Evolutionary conservation across 2,113 vertebrate genomes (phyloP), one percentile per base, ranked within the genome.

Genomic region (Leuciscus idus): DNA sequence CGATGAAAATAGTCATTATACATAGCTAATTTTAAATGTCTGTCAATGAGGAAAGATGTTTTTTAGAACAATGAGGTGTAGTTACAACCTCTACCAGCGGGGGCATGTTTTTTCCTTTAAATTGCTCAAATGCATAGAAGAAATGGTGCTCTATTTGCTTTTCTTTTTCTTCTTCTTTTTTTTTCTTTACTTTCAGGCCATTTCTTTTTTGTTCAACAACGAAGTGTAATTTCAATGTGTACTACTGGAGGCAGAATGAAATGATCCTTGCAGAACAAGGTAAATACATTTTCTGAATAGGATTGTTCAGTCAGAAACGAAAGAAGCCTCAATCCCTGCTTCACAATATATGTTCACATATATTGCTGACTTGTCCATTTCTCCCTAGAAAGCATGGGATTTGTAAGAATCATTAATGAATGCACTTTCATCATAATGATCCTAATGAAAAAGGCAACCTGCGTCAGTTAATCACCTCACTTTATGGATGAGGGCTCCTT

Each of bases 381-480:
- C 19, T 59, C 33, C 36, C 19, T 11, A 23, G 52, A 17, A 81
- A 48, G 55, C 7, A n/a, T 6, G 3, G 33, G 36, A 46, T 78
- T 66, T 33, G 48, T 48, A 81, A 75, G 43, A 43, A 55, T 55
- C 61, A 77, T 83, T 84, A 89, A 91, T 85, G 48, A 72, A 85
- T 88, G 90, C 89, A 55, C 90, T 89, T 87, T 91, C 85, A 83
- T 79, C 79, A 84, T 87, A 91, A 88, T 91, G 90, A 91, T 92
- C 75, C 86, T 88, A 79, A 91, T 87, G 88, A 72, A 81, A 89
- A 82, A 86, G 73, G 59, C 64, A 87, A 55, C 30, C 77, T 85
- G 23, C 89, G 43, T 59, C 75, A 90, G 86, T 88, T 91, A 90
- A 92, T 91, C 88, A 87, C 39, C 80, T 85, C 70, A 86, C 77